Conservation (phyloP, 2,113 vertebrate genomes). For the Elgaria multicarinata region DNA sequence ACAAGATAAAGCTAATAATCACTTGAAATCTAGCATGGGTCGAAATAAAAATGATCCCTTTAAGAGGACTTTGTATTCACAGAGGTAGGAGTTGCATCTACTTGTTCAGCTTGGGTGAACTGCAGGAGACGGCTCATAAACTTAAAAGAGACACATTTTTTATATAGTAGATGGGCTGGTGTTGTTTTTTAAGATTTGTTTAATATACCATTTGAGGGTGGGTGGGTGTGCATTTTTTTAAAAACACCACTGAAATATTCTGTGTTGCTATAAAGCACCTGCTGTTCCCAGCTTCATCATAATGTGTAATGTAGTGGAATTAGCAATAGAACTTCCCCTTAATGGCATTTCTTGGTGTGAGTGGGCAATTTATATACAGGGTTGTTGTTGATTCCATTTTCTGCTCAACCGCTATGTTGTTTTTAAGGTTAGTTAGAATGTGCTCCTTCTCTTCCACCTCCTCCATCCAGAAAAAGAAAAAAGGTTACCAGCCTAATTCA, state of each 20-base stretch:
- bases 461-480: not conserved
- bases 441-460: not conserved
- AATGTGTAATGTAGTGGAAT: conserved; percentile 27
- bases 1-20: conserved; percentile 20
- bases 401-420: not conserved
- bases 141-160: not conserved
- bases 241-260: conserved; percentile 3
- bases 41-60: conserved; percentile 18
- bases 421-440: conserved; percentile 14
- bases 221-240: not conserved
- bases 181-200: not conserved
- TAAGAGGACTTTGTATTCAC: conserved; percentile 30
- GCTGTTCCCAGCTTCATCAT: conserved; percentile 4
- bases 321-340: conserved; percentile 27
- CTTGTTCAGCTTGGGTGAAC: conserved; percentile 28
- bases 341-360: not conserved
- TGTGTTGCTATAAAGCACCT: conserved; percentile 18
- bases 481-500: accelerated
- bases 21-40: not conserved
- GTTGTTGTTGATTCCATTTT: not conserved
- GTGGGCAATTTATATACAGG: conserved; percentile 6
- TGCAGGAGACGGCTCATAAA: conserved; percentile 13
- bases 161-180: conserved; percentile 6
- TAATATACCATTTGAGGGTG: conserved; percentile 13
- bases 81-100: not conserved